phyloP scores from a whole-genome alignment of 2,797 vertebrate genomes.

The Parotocinclus haroldoi region DNA sequence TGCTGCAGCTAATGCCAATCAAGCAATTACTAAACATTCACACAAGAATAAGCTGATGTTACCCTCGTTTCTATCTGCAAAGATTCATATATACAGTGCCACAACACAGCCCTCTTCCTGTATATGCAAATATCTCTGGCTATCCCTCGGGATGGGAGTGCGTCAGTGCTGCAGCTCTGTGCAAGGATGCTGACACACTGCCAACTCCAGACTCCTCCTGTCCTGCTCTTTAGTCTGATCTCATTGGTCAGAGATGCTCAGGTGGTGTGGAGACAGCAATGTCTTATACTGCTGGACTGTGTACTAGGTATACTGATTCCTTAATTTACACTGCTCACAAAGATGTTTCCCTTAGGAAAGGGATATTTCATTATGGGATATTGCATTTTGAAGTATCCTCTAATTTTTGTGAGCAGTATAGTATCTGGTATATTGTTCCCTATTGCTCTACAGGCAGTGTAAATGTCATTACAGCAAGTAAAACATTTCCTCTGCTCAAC shows the following conservation, averaged over 20 bases:
- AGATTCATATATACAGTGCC: constrained; percentile 41
- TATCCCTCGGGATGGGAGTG: constrained; percentile 54
- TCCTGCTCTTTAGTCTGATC: constrained; percentile 28
- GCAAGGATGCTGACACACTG: constrained; percentile 59
- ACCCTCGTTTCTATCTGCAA: constrained; percentile 37
- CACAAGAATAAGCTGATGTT: constrained; percentile 5
- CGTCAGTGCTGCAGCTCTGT: constrained; percentile 70
- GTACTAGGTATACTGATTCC: too few species aligned
- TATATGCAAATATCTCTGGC: constrained; percentile 39
- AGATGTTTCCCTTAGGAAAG: too few species aligned
- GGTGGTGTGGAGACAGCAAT: not conserved
- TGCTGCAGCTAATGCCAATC: constrained; percentile 35
- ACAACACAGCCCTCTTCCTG: constrained; percentile 63
- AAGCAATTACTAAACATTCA: constrained; percentile 11
- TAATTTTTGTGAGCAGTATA: too few species aligned
- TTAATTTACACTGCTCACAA: too few species aligned
- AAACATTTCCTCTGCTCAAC: too few species aligned
- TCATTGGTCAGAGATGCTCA: constrained; percentile 32
- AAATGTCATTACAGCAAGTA: too few species aligned
- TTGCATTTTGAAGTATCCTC: too few species aligned
- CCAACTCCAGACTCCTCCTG: constrained; percentile 61
- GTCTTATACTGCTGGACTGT: too few species aligned
- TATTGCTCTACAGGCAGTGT: too few species aligned
- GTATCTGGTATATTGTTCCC: too few species aligned
- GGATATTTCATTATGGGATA: too few species aligned